These are phyloP conservation scores for rat (Rattus norvegicus) DNA, from an alignment of 2,113 vertebrate species.

Conservation along the genomic window DNA sequence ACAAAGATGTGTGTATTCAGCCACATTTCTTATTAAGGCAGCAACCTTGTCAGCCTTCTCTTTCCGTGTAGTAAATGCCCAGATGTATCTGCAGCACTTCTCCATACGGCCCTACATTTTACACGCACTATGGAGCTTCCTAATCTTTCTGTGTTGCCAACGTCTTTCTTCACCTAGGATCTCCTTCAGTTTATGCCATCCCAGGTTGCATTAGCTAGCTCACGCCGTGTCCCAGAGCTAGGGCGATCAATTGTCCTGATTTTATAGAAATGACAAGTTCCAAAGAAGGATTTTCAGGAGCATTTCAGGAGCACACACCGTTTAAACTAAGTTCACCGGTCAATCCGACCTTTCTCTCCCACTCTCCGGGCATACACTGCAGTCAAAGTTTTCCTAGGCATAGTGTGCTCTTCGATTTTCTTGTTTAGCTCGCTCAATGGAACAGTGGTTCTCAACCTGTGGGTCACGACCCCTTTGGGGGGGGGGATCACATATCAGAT, in stretches of 20 bases:
- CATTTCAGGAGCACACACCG: not conserved
- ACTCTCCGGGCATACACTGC: rapidly evolving
- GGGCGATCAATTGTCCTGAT: not conserved
- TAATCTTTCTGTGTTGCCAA: not conserved
- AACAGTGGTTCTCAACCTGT: not conserved
- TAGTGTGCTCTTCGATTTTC: not conserved
- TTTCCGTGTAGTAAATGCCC: not conserved
- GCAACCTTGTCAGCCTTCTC: slow-evolving; percentile 19
- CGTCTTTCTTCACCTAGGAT: not conserved
- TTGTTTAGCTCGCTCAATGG: not conserved
- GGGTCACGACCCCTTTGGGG: not conserved
- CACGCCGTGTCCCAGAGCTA: not conserved
- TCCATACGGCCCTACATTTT: not conserved
- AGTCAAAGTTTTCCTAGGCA: not conserved
- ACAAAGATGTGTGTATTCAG: not conserved
- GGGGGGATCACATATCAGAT: not conserved
- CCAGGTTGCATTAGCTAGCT: not conserved
- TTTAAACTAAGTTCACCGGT: not conserved
- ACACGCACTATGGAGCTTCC: not conserved
- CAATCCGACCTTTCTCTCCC: not conserved
- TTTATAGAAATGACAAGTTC: not conserved
- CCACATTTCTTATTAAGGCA: not conserved
- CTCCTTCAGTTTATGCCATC: not conserved
- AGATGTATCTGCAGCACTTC: not conserved
- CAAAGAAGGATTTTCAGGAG: not conserved